Base-by-base conservation (phyloP, 1,140 invertebrate genomes). In the Apolygus lucorum region DNA sequence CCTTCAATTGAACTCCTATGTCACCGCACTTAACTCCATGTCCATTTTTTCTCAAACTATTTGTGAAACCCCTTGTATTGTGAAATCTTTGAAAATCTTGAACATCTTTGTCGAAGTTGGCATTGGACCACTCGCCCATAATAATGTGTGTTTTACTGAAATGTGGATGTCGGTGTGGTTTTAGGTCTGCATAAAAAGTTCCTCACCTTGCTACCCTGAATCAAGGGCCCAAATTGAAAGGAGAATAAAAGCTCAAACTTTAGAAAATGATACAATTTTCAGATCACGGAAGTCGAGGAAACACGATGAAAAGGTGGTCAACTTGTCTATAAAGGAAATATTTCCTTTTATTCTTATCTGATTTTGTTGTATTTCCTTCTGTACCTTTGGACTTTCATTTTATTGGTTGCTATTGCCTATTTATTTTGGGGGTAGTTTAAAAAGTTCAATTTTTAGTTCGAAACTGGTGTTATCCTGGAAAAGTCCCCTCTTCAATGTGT, bases 241-340 rank as follows among this genome's bases (percentile, higher is more conserved):
- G 52, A 63, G 73, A 69, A 74, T 76, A 13, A 72, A 72, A 67
- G 71, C 69, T 2, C 73, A 74, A 67, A 65, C 69, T 17, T 27
- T 70, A 17, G 68, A 71, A 71, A 72, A 68, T 67, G 70, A 74
- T 26, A 66, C 54, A 54, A 70, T 68, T 64, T 73, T 73, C 52
- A 67, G 59, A 29, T 69, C 73, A 27, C 66, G 79, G 52, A 83
- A 82, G 74, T 79, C 82, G 2, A 78, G 80, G 28, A 83, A 82
- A 34, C 27, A 34, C 27, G 29, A 66, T 26, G 64, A 66, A 17
- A 66, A 66, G 64, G 64, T 66, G 25, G 64, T 8, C 17, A 21
- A 17, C 26, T 59, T 59, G 24, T 62, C 54, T 67, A 52, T 49
- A 26, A 65, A 63, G n/a, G 17, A 69, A 67, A 2, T 27, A 17